Evolutionary conservation across 2,797 vertebrate genomes (phyloP).

Genomic region (Tauraco hartlaubi): DNA sequence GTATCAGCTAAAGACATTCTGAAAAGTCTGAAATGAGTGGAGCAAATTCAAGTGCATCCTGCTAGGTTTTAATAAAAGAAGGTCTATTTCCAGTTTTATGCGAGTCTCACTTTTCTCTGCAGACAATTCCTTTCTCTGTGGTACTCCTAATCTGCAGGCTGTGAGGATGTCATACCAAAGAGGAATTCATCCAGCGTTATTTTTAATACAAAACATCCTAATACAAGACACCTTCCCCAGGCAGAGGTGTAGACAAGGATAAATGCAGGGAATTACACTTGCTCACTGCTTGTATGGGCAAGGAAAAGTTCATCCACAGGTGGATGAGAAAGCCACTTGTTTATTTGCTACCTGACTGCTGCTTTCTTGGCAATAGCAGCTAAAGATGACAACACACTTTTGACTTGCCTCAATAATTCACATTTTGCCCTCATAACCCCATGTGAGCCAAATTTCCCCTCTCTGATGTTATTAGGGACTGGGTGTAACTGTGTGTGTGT

Average conservation of each 20-base stretch:
- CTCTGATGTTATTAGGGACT: not conserved
- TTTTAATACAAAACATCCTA: not conserved
- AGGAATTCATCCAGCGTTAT: not conserved
- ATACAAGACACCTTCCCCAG: not conserved
- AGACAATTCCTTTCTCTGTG: not conserved
- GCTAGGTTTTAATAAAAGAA: not conserved
- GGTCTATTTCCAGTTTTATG: not conserved
- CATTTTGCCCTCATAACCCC: not conserved
- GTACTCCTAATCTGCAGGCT: not conserved
- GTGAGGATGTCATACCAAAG: not conserved
- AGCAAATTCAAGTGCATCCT: not conserved
- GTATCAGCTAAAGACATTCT: not conserved
- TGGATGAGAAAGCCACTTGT: not conserved
- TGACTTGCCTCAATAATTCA: not conserved
- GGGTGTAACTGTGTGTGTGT: rapidly evolving
- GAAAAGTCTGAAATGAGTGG: not conserved
- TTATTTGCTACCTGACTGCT: not conserved
- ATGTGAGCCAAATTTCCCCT: not conserved
- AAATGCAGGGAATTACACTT: not conserved
- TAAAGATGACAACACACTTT: not conserved
- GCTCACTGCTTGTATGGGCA: not conserved
- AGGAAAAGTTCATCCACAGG: not conserved
- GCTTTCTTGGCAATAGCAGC: not conserved
- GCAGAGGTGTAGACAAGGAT: not conserved
- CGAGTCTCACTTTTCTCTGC: not conserved